Percentiles rank a stretch among this genome's conserved stretches.
Conservation (phyloP, 2,113 vertebrate species). For the Takifugu bimaculatus region DNA sequence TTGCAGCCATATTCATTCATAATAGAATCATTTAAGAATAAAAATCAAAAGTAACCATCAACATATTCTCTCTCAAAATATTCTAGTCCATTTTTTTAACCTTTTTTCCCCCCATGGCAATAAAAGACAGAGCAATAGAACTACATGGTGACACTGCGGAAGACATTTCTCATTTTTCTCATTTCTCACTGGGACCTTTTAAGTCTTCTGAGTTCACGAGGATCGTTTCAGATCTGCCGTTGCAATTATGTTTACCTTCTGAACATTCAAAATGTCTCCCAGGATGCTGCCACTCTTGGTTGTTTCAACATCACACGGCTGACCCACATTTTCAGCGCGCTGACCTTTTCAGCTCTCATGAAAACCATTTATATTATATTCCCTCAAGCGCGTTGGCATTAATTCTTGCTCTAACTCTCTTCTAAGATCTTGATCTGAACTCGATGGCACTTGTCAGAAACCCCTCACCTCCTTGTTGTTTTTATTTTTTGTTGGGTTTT, state of each 20-base stretch:
- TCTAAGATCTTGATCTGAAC: not conserved
- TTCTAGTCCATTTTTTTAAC: not conserved
- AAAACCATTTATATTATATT: constrained; percentile 59
- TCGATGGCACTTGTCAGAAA: no score
- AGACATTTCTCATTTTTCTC: constrained; percentile 29
- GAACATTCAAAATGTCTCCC: constrained; percentile 37
- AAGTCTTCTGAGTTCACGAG: constrained; percentile 28
- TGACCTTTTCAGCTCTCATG: constrained; percentile 64
- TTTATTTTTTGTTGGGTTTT: no score
- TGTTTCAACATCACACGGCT: constrained; percentile 45
- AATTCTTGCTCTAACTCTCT: constrained; percentile 33
- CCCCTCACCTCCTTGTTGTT: no score
- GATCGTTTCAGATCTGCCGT: constrained; percentile 41
- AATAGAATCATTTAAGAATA: no score
- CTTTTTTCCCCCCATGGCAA: constrained; percentile 6
- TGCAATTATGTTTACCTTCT: constrained; percentile 43
- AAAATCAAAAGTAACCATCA: not conserved
- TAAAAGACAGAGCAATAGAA: not conserved
- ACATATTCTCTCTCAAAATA: no score
- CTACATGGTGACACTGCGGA: constrained; percentile 7
- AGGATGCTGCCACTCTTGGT: constrained; percentile 53
- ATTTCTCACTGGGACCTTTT: constrained; percentile 30
- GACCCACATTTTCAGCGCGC: constrained; percentile 40
- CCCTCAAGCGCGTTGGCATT: constrained; percentile 50
- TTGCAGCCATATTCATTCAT: no score